Percentiles rank a stretch among this genome's conserved stretches.
Evolutionary conservation across 2,888 invertebrate genomes (phyloP).

Genomic region (Mesorhabditis spiculigera): DNA sequence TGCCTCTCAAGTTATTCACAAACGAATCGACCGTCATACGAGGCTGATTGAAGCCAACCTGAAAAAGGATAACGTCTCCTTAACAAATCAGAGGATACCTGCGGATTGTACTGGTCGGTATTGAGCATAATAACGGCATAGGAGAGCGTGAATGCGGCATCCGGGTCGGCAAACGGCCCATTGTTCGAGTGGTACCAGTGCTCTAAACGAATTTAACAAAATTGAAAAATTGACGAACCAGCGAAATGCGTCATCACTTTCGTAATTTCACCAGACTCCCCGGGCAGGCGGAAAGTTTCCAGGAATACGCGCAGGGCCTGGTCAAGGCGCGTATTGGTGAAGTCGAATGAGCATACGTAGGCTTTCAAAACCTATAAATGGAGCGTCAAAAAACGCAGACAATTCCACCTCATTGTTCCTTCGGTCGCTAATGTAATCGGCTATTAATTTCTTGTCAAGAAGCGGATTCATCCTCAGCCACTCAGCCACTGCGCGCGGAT

Average conservation of each 20-base stretch:
- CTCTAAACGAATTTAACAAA: slow-evolving; percentile 27
- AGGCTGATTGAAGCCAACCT: slow-evolving; percentile 46
- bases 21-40: slow-evolving; percentile 70
- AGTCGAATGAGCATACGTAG: slow-evolving; percentile 78
- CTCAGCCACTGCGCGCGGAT: slow-evolving; percentile 64
- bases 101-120: slow-evolving; percentile 94
- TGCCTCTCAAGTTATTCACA: slow-evolving; percentile 82
- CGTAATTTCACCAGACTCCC: slow-evolving; percentile 93
- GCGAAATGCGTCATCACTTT: slow-evolving; percentile 92
- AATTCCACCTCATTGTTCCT: slow-evolving; percentile 57
- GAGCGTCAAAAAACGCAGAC: neutral
- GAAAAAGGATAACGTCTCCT: neutral
- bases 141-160: slow-evolving; percentile 93
- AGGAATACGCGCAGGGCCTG: slow-evolving; percentile 87
- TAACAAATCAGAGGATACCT: slow-evolving; percentile 24
- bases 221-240: slow-evolving; percentile 17
- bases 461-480: slow-evolving; percentile 92
- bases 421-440: slow-evolving; percentile 73
- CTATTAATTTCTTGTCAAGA: slow-evolving; percentile 93
- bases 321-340: slow-evolving; percentile 82
- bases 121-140: slow-evolving; percentile 99
- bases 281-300: slow-evolving; percentile 93
- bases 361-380: slow-evolving; percentile 39
- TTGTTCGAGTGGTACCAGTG: slow-evolving; percentile 76
- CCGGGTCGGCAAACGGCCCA: slow-evolving; percentile 88